phyloP scores from a whole-genome alignment of 2,113 vertebrate species.

The Tympanuchus pallidicinctus region DNA sequence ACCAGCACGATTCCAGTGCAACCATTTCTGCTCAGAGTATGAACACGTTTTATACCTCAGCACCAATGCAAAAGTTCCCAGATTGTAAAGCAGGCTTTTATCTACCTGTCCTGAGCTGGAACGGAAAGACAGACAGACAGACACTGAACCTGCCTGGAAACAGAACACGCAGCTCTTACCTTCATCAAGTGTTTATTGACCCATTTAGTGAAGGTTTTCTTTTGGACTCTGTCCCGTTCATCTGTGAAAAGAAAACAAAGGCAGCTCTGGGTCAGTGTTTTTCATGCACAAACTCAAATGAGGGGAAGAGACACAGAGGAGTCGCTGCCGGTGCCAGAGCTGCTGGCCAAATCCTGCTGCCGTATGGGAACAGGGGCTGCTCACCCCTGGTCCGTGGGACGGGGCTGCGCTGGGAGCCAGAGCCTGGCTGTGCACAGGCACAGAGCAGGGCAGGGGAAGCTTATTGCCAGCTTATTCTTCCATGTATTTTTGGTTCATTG shows the following conservation, averaged over 20 bases:
- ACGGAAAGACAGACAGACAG: fast-evolving
- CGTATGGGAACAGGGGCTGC: not conserved
- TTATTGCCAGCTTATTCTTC: constrained; percentile 59
- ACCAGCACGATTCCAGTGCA: not conserved
- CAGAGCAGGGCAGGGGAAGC: too few species aligned
- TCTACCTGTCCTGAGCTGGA: not conserved
- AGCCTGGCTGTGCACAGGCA: not conserved
- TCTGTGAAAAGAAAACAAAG: constrained; percentile 82
- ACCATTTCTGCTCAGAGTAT: not conserved
- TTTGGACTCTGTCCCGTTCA: constrained; percentile 98
- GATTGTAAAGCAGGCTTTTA: not conserved
- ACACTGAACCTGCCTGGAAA: fast-evolving
- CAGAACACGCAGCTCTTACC: constrained; percentile 72
- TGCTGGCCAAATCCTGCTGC: not conserved
- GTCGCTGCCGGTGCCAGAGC: not conserved
- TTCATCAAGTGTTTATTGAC: constrained; percentile 99
- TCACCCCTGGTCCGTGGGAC: not conserved
- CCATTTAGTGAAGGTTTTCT: constrained; percentile 99
- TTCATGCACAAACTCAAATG: constrained; percentile 49
- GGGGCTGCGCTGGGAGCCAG: fast-evolving
- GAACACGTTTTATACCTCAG: fast-evolving
- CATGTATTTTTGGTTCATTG: constrained; percentile 66
- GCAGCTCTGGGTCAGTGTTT: constrained; percentile 30
- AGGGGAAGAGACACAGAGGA: constrained; percentile 47
- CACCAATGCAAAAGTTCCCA: not conserved